Evolutionary conservation across 1,140 invertebrate species (phyloP), one percentile per base, ranked within the genome.

Genomic region (Agrilus planipennis): DNA sequence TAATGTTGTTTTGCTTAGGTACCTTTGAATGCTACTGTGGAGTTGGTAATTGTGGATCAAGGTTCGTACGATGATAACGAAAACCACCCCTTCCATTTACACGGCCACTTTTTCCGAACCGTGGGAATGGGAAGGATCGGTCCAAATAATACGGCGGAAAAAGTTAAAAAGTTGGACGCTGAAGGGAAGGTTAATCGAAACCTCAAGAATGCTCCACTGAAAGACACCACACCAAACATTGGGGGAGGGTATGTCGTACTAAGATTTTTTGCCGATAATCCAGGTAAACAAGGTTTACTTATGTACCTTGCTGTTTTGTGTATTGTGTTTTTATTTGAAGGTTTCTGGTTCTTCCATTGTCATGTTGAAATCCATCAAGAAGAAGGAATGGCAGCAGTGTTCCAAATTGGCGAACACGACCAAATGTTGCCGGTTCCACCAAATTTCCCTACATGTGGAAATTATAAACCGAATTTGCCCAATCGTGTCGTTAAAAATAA

Each of bases 261-360:
- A 5, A 62, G 79, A 29, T 81, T 80, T 49, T 65, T 73, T 44
- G 77, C 79, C 3, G 64, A 75, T 44, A 81, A 81, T 63, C 76
- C 77, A 31, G 73, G 73, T 70, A 49, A 52, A 35, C 11, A 41
- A 18, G 15, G 1, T 35, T 4, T 25, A 31, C n/a, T 3, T 21
- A 41, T 4, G 11, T 3, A 32, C 18, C 11, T 2, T 10, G 9
- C 18, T 4, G 15, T 16, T 2, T 32, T 19, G 21, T 34, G 2
- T 29, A n/a, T n/a, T 28, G 34, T 19, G n/a, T 30, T 14, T 31
- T 17, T 44, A 21, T 42, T 59, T 62, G 23, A 60, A 78, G 83
- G 83, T 29, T 84, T 84, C 47, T 90, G 87, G 87, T 62, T 90
- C 4, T 81, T 89, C 58, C 87, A 90, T 53, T 90, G 87, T 55